phyloP scores from a whole-genome alignment of 2,888 invertebrate species.

The Acronicta psi region DNA sequence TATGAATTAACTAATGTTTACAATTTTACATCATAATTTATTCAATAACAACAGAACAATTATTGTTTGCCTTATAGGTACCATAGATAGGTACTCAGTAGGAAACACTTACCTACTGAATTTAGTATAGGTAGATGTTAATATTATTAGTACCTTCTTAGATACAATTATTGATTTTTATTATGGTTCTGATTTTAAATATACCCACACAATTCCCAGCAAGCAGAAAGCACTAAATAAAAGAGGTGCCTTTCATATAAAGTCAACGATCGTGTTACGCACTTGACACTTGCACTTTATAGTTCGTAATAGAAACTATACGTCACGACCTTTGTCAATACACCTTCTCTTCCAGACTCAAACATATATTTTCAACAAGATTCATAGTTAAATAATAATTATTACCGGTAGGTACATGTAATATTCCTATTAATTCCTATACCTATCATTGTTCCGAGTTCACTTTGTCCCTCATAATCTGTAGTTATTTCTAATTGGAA shows the following conservation, averaged over 20 bases:
- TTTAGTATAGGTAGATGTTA: no score
- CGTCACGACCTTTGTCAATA: background rate
- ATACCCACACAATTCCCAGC: background rate
- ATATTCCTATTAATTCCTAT: no score
- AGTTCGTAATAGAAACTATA: background rate
- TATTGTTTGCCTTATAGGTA: no score
- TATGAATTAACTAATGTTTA: background rate
- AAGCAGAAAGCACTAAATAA: constrained; percentile 3
- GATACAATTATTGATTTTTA: background rate
- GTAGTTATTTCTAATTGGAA: background rate
- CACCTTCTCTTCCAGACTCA: background rate
- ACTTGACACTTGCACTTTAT: constrained; percentile 11
- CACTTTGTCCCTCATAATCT: background rate
- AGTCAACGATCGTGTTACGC: constrained; percentile 16
- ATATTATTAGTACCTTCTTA: no score
- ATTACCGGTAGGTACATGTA: no score
- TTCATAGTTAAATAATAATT: no score
- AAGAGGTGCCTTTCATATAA: constrained; percentile 25
- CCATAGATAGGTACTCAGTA: no score
- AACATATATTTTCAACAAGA: no score
- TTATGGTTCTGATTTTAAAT: background rate
- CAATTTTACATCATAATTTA: background rate
- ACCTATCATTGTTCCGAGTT: background rate
- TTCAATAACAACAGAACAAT: no score
- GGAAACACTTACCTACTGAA: no score